Conservation (phyloP, 2,113 vertebrate genomes). For the Chaetodon auriga region DNA sequence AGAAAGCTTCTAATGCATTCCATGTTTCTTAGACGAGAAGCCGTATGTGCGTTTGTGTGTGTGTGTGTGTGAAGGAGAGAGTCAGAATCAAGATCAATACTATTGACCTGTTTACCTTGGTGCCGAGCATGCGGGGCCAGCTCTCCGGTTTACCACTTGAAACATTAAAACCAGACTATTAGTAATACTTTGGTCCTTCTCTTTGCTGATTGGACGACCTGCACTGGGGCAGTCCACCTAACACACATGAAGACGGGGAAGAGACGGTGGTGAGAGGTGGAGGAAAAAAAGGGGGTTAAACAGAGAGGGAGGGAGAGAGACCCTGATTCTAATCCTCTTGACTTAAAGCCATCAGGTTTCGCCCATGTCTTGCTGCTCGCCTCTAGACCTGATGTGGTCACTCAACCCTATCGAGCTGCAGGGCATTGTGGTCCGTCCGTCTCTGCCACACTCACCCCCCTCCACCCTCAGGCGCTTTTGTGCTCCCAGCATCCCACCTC, state of each 20-base stretch:
- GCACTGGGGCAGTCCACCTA: constrained; percentile 59
- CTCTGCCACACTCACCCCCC: constrained; percentile 63
- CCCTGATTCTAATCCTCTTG: constrained; percentile 78
- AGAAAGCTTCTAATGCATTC: constrained; percentile 84
- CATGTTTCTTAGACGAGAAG: constrained; percentile 78
- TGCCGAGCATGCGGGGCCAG: constrained; percentile 76
- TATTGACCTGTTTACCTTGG: constrained; percentile 90
- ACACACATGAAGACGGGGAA: constrained; percentile 36
- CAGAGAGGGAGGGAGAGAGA: constrained; percentile 61
- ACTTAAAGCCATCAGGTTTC: constrained; percentile 77
- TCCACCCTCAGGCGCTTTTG: constrained; percentile 78
- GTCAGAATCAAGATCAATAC: constrained; percentile 85
- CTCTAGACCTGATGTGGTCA: constrained; percentile 82
- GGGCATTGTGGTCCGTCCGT: constrained; percentile 80
- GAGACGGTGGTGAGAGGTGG: constrained; percentile 3
- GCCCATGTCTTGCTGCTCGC: constrained; percentile 73
- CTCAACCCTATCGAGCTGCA: constrained; percentile 84
- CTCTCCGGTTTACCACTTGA: constrained; percentile 84
- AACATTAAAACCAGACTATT: constrained; percentile 89
- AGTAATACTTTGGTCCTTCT: constrained; percentile 86
- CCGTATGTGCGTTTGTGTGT: constrained; percentile 45
- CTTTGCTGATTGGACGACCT: constrained; percentile 74
- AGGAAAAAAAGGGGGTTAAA: constrained; percentile 27
- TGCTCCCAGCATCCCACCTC: constrained; percentile 41
- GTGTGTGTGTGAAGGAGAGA: constrained; percentile 44